Evolutionary conservation across 2,888 invertebrate species (phyloP), one percentile per base, ranked within the genome.

Genomic region (Lepeophtheirus nordmannii): DNA sequence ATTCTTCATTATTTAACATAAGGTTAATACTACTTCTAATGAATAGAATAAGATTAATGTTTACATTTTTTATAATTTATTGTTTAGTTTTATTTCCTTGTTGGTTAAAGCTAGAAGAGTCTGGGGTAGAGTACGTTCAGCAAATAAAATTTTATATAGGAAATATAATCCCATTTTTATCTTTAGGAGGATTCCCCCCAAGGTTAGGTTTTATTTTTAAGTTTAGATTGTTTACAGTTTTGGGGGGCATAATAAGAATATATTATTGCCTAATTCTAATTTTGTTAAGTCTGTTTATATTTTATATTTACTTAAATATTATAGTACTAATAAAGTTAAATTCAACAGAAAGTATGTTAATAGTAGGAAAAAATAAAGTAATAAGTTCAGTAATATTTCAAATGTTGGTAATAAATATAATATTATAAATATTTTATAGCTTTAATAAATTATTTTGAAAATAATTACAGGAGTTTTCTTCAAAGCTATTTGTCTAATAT

Each of bases 401-500:
- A 41, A 10, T 11, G 41, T 14, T 41, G 14, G 41, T 10, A 11
- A 11, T 41, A 41, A 14, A 11, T 14, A 41, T 10, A 41, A 14
- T 41, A 41, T 10, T 10, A 14, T 10, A 11, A 41, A 46, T 46
- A 46, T 46, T 46, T 14, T 46, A 46, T 46, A 46, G 53, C 8
- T 46, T 46, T 46, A 5, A 2, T 5, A 46, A 46, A 14, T 17
- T 46, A 46, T 46, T 46, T 46, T 46, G 53, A 46, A 46, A 46
- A 46, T 46, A 46, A 17, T 14, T 8, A 17, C 8, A 5, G 53
- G 53, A 46, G 53, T 46, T 17, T n/a, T 1, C 53, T 46, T 46
- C 53, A 46, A 46, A 46, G 53, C 53, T 8, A 8, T 46, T 46
- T n/a, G 39, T 23, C 62, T 58, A 65, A n/a, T 38, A 67, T 67